Conservation (phyloP, 2,888 invertebrate species). For the Dexiosoma caninum region DNA sequence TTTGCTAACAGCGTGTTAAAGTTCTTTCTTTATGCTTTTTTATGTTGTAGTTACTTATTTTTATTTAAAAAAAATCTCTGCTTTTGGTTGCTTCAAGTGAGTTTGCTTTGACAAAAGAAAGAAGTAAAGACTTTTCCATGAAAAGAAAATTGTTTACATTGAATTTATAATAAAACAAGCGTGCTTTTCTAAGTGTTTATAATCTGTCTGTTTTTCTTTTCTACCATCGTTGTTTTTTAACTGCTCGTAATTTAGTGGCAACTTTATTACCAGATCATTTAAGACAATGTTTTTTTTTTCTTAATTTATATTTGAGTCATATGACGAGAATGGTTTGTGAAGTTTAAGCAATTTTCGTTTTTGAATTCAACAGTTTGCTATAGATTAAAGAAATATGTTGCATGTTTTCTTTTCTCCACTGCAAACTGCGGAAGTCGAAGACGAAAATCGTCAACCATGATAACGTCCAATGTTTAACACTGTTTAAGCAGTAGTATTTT, state of each 20-base stretch:
- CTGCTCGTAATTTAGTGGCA: slow-evolving; percentile 25
- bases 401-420: too few relatives aligned
- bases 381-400: too few relatives aligned
- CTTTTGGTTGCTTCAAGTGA: slow-evolving; percentile 13
- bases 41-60: slow-evolving; percentile 13
- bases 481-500: too few relatives aligned
- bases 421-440: too few relatives aligned
- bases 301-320: background rate
- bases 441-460: too few relatives aligned
- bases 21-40: slow-evolving; percentile 42
- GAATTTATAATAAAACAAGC: slow-evolving; percentile 43
- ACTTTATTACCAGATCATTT: slow-evolving; percentile 52
- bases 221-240: slow-evolving; percentile 3
- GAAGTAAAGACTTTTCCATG: slow-evolving; percentile 48
- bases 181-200: slow-evolving; percentile 51
- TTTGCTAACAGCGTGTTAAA: slow-evolving; percentile 47
- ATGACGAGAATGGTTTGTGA: background rate
- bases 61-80: slow-evolving; percentile 38
- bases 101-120: background rate
- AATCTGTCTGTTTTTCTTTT: slow-evolving; percentile 29
- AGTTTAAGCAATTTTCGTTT: too few relatives aligned
- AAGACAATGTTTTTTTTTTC: slow-evolving; percentile 11
- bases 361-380: too few relatives aligned
- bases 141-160: slow-evolving; percentile 61
- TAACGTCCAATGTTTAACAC: too few relatives aligned